Evolutionary conservation across 1,140 invertebrate species (phyloP), one percentile per base, ranked within the genome.

Genomic region (Polyergus mexicanus): DNA sequence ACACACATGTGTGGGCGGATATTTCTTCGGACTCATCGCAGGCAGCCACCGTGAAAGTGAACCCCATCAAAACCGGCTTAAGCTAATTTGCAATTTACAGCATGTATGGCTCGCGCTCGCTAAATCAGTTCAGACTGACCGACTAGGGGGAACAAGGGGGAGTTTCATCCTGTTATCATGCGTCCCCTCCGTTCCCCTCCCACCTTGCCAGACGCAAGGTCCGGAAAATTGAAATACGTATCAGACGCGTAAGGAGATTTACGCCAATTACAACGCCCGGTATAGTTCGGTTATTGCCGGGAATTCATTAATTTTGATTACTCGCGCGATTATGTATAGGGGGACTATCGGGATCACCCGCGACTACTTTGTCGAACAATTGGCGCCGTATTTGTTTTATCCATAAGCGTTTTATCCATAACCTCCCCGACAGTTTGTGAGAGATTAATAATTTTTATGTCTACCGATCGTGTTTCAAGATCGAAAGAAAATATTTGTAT

Each of bases 71-170:
- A 90, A 88, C 47, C 75, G 81, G 88, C 86, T 89, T 87, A 89
- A 89, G 89, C 86, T 90, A 90, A 90, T 90, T 90, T 88, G 81
- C 88, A 89, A 89, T 90, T 89, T 90, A 87, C 88, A 86, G 54
- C 60, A 32, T 77, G 88, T 89, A 80, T 60, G 47, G 85, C 47
- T 68, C 28, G 56, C 54, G 56, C 60, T 65, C 35, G 58, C 65
- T 75, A 81, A 71, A 83, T 83, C 76, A 68, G 58, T 63, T 71
- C 47, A 41, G 58, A 56, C 72, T 72, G 88, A 74, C 71, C 71
- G 56, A 44, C 41, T 7, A 38, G 0, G 38, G n/a, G 38, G n/a
- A 11, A 44, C 28, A 5, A 28, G n/a, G 8, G 22, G 16, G 60
- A 41, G 16, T 84, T 88, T 83, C 87, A 74, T 89, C 72, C 72